phyloP scores from a whole-genome alignment of 1,140 invertebrate genomes.

The Drosophila pruinosa region DNA sequence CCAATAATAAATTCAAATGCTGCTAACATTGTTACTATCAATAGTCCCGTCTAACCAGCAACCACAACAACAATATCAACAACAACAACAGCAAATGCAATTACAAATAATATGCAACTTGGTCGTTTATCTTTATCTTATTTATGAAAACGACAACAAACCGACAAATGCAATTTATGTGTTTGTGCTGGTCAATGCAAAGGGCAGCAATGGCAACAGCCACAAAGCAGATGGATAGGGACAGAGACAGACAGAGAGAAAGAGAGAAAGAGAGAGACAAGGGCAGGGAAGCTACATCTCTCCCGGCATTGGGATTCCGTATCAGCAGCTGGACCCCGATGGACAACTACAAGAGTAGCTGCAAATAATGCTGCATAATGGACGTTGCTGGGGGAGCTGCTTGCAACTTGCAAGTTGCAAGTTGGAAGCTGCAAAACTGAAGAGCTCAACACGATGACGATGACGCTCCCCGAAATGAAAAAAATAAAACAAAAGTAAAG shows the following conservation, averaged over 20 bases:
- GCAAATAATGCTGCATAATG: conserved; percentile 79
- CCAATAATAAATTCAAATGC: conserved; percentile 53
- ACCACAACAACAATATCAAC: conserved; percentile 25
- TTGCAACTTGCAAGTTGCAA: conserved; percentile 17
- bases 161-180: conserved; percentile 83
- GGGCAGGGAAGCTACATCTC: background rate
- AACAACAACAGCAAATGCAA: conserved; percentile 74
- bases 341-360: conserved; percentile 22
- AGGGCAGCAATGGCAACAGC: conserved; percentile 32
- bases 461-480: conserved; percentile 62
- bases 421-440: conserved; percentile 38
- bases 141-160: conserved; percentile 83
- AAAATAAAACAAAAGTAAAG: conserved; percentile 36
- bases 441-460: conserved; percentile 44
- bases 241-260: background rate
- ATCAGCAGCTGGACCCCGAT: conserved; percentile 59
- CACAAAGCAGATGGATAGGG: background rate
- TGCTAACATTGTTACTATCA: conserved; percentile 70
- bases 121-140: conserved; percentile 82
- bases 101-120: conserved; percentile 82
- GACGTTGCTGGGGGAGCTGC: conserved; percentile 48
- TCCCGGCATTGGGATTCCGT: conserved; percentile 27
- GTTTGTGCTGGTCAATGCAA: conserved; percentile 77
- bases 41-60: conserved; percentile 55
- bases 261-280: background rate